Conservation (phyloP, 2,888 invertebrate species). For the Cordilura impudica region DNA sequence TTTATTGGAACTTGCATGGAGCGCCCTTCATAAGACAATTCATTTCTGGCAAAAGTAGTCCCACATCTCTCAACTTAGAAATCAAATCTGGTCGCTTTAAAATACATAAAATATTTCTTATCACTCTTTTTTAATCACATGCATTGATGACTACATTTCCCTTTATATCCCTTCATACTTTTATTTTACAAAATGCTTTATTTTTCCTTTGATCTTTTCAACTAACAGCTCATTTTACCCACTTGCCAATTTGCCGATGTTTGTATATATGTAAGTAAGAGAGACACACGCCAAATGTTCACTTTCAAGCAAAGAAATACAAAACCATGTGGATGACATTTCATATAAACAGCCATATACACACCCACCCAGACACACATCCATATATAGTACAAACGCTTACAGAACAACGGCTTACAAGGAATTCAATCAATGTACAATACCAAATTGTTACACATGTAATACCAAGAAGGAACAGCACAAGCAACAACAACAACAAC, state of each 20-base stretch:
- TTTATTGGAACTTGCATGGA: no score
- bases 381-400: no score
- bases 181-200: background rate
- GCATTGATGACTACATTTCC: no score
- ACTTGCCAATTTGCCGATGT: background rate
- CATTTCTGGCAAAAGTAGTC: no score
- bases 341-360: no score
- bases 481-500: background rate
- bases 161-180: no score
- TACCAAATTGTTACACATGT: constrained; percentile 48
- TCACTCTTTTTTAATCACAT: no score
- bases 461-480: constrained; percentile 9
- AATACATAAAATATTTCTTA: no score
- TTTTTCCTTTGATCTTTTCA: background rate
- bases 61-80: no score
- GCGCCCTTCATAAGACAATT: no score
- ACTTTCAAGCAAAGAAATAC: background rate
- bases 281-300: background rate
- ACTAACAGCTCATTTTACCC: background rate
- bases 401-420: constrained; percentile 27
- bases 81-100: no score
- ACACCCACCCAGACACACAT: no score
- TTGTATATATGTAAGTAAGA: background rate
- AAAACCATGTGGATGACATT: background rate
- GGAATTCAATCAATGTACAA: constrained; percentile 52